These are phyloP conservation scores for Lasioglossum malachurum DNA, from an alignment of 2,888 invertebrate species.

Conservation along the genomic window DNA sequence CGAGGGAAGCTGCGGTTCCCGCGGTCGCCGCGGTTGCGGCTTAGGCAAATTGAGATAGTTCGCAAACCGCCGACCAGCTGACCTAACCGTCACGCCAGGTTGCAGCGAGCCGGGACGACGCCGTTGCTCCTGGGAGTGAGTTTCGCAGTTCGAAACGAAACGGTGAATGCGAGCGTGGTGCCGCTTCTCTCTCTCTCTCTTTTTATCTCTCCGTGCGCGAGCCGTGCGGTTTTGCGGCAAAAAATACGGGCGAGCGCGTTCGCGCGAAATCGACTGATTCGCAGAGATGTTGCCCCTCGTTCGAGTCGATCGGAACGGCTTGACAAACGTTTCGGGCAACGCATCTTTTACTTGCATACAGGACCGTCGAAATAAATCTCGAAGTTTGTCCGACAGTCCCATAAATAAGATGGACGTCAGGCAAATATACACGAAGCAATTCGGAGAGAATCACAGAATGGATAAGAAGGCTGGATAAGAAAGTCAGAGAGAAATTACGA, in stretches of 20 bases:
- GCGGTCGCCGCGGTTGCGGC: constrained; percentile 76
- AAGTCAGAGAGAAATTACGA: no score
- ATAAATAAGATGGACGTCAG: background rate
- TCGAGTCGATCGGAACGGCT: background rate
- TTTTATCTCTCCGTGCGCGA: constrained; percentile 40
- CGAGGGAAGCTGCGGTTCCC: constrained; percentile 75
- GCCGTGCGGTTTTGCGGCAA: constrained; percentile 40
- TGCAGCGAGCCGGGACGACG: constrained; percentile 52
- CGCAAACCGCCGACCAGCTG: constrained; percentile 82
- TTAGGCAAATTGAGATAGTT: constrained; percentile 81
- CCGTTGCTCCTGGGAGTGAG: constrained; percentile 52
- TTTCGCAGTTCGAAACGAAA: constrained; percentile 59
- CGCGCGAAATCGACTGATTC: constrained; percentile 44
- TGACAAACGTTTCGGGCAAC: background rate
- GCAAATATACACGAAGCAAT: background rate
- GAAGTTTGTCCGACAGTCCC: background rate
- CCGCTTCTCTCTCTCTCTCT: background rate
- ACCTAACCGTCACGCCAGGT: constrained; percentile 77
- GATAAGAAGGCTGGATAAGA: no score
- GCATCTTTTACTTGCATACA: background rate
- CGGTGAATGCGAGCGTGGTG: constrained; percentile 45
- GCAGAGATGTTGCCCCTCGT: constrained; percentile 42
- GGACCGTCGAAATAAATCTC: background rate
- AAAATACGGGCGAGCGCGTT: constrained; percentile 32
- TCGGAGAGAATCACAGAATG: background rate